phyloP scores from a whole-genome alignment of 2,888 invertebrate genomes.

The Drosophila pegasa region DNA sequence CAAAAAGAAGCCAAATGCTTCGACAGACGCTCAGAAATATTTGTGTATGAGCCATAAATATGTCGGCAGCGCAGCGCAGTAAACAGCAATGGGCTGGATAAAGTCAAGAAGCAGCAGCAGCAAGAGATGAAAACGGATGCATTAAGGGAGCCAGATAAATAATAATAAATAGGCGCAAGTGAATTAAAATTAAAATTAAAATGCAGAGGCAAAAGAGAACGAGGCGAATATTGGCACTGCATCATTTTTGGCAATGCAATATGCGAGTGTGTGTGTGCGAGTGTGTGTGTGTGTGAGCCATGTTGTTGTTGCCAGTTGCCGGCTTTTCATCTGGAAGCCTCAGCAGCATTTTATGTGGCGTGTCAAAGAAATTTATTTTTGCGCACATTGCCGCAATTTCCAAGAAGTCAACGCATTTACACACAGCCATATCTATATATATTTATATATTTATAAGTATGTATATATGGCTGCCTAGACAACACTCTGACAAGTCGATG shows the following conservation, averaged over 20 bases:
- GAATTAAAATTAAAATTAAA: conserved; percentile 53
- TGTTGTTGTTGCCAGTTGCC: conserved; percentile 34
- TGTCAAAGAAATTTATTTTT: conserved; percentile 68
- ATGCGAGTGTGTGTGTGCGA: conserved; percentile 3
- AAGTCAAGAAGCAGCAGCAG: conserved; percentile 11
- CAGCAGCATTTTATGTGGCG: conserved; percentile 59
- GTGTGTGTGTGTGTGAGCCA: conserved; percentile 13
- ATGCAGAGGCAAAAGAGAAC: conserved; percentile 38
- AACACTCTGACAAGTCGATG: conserved; percentile 42
- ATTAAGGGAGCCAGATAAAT: conserved; percentile 58
- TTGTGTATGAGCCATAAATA: conserved; percentile 42
- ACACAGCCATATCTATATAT: conserved; percentile 4
- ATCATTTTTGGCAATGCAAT: conserved; percentile 38
- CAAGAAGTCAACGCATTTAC: conserved; percentile 54
- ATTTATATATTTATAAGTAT: not conserved
- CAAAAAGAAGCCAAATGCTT: conserved; percentile 24
- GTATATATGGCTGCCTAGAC: conserved; percentile 29
- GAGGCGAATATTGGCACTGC: conserved; percentile 1
- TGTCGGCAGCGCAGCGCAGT: conserved; percentile 40
- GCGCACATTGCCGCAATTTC: conserved; percentile 60
- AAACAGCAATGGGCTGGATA: conserved; percentile 38
- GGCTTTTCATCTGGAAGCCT: conserved; percentile 32
- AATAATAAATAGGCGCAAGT: conserved; percentile 51
- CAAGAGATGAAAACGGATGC: conserved; percentile 34
- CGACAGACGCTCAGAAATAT: conserved; percentile 34